Evolutionary conservation across 2,888 invertebrate genomes (phyloP).

Genomic region (Gasteruption jaculator): DNA sequence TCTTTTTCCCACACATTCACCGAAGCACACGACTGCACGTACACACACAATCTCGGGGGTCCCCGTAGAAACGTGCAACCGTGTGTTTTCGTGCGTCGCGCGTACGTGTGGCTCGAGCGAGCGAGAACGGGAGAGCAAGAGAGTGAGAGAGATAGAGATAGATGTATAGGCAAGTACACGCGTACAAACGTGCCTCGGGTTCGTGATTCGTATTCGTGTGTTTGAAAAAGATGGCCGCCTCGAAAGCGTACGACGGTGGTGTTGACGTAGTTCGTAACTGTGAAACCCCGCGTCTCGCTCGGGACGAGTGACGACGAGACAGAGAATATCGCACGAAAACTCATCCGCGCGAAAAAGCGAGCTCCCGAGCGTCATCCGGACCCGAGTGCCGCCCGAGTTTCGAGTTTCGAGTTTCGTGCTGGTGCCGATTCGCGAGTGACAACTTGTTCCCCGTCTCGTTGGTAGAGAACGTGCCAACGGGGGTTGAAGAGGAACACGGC

Average conservation of each 20-base stretch:
- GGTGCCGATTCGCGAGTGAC: conserved; percentile 22
- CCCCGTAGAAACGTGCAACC: conserved; percentile 13
- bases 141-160: no score
- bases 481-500: no score
- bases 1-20: conserved; percentile 10
- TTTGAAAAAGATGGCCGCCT: conserved; percentile 49
- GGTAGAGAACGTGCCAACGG: conserved; percentile 10
- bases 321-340: no score
- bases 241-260: conserved; percentile 48
- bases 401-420: conserved; percentile 12
- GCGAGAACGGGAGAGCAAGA: no score
- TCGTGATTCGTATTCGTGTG: conserved; percentile 22
- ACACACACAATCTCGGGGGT: not conserved
- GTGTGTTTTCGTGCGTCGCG: conserved; percentile 30
- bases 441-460: conserved; percentile 5
- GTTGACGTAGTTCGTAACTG: conserved; percentile 46
- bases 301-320: conserved; percentile 36
- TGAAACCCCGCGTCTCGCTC: conserved; percentile 41
- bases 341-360: conserved; percentile 30
- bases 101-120: conserved; percentile 26
- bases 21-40: conserved; percentile 5
- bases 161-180: no score
- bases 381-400: not conserved
- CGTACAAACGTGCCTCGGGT: conserved; percentile 13
- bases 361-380: conserved; percentile 22